A percentile compares a stretch with the other conserved stretches of the same genome.
Conservation (phyloP, 92 coral and sea anemone species). For the Epizoanthus scotinus region DNA sequence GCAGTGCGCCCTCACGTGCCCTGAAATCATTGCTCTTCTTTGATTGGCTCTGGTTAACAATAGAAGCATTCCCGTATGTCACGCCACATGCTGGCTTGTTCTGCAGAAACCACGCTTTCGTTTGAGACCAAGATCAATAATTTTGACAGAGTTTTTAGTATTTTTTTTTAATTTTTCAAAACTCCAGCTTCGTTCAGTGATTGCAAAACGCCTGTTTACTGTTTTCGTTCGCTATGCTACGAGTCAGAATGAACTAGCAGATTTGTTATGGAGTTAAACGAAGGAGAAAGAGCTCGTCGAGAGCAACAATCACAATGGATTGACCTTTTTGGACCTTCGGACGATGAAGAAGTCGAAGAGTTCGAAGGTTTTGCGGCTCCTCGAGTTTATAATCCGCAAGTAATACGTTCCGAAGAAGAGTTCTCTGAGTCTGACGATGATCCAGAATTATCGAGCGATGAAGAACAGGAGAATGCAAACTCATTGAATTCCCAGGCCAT, state of each 20-base stretch:
- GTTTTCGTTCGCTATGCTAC: no score
- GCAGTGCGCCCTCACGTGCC: constrained; percentile 39
- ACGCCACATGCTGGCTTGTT: constrained; percentile 15
- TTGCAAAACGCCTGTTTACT: constrained; percentile 15
- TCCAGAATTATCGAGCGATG: not conserved
- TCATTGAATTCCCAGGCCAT: not conserved
- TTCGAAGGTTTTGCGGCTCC: constrained; percentile 9
- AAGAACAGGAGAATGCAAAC: not conserved
- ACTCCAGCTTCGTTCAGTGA: not conserved
- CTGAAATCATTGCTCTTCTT: not conserved
- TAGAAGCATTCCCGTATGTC: not conserved
- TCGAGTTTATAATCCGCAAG: not conserved
- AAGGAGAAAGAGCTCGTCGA: constrained; percentile 16
- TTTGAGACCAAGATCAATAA: constrained; percentile 37
- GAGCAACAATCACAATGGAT: not conserved
- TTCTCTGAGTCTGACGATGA: not conserved
- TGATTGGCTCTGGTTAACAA: constrained; percentile 27
- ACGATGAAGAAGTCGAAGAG: constrained; percentile 32
- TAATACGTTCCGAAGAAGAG: constrained; percentile 11
- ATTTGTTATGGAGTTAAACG: constrained; percentile 10
- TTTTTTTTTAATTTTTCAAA: constrained; percentile 4
- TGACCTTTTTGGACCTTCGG: constrained; percentile 3
- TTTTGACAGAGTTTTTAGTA: constrained; percentile 17
- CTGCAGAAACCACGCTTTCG: constrained; percentile 39
- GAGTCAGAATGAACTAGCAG: no score